Percentiles rank a stretch among this genome's conserved stretches.
phyloP scores from a whole-genome alignment of 1,140 invertebrate species.

The Brachionus paranguensis region DNA sequence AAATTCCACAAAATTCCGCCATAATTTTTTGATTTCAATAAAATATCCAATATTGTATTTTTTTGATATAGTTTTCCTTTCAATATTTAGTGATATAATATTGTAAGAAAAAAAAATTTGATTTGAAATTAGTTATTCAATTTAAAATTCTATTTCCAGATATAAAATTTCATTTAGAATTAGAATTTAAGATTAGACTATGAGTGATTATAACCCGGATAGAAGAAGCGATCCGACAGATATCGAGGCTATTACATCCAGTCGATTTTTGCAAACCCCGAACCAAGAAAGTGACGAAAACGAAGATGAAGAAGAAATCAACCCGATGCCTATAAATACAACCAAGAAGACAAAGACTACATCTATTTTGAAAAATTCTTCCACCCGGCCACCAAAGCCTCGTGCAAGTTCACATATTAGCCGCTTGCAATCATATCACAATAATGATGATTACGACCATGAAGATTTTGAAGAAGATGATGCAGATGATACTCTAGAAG shows the following conservation, averaged over 20 bases:
- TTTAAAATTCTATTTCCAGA: too few species aligned
- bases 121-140: too few species aligned
- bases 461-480: background rate
- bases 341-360: background rate
- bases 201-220: background rate
- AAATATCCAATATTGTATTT: background rate
- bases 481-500: background rate
- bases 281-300: constrained; percentile 10
- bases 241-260: background rate
- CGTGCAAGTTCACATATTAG: background rate
- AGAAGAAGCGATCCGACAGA: background rate
- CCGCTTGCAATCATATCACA: background rate
- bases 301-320: background rate
- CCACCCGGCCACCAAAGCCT: background rate
- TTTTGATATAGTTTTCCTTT: background rate
- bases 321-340: background rate
- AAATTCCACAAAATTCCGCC: background rate
- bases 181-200: background rate
- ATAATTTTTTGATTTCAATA: background rate
- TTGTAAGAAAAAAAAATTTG: too few species aligned
- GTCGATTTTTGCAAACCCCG: background rate
- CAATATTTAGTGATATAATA: background rate
- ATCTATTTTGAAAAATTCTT: constrained; percentile 10
- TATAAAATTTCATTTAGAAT: too few species aligned
- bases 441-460: background rate